Conservation (phyloP, 64 coral and sea anemone species). For the Exaiptasia diaphana region DNA sequence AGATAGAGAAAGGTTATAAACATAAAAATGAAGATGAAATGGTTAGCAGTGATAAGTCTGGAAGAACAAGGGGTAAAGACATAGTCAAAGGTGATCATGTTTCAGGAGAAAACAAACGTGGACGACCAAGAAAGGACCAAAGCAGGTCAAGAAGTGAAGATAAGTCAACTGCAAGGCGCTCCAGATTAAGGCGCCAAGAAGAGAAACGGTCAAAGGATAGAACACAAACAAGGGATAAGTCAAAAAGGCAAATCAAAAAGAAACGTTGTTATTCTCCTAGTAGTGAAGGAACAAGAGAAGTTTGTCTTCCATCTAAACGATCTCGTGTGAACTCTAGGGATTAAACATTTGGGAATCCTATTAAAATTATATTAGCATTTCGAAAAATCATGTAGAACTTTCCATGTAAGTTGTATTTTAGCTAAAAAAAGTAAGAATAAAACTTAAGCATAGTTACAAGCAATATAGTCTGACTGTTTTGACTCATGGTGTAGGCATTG, state of each 20-base stretch:
- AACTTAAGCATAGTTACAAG: too few species aligned
- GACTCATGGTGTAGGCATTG: too few species aligned
- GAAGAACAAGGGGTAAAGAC: slow-evolving; percentile 10
- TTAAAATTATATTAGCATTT: too few species aligned
- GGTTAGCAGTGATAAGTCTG: too few species aligned
- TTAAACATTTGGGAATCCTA: too few species aligned
- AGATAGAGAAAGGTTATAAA: too few species aligned
- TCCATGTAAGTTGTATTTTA: too few species aligned
- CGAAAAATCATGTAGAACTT: too few species aligned
- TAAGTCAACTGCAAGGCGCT: neutral
- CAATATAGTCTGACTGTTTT: too few species aligned
- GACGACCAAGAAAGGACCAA: slow-evolving; percentile 40
- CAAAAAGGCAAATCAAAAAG: slow-evolving; percentile 77
- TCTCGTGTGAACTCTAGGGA: slow-evolving; percentile 33
- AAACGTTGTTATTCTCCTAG: slow-evolving; percentile 91
- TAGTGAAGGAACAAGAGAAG: slow-evolving; percentile 73
- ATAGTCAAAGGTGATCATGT: too few species aligned
- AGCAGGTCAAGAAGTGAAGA: neutral
- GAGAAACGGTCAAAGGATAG: neutral
- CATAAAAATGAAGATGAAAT: too few species aligned
- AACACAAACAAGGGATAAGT: slow-evolving; percentile 32
- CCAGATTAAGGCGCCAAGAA: neutral
- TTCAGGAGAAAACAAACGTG: slow-evolving; percentile 32
- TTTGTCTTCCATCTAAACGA: slow-evolving; percentile 70
- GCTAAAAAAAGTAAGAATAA: too few species aligned